Base-by-base conservation (phyloP, 2,888 invertebrate genomes). In the Metacarcinus magister region DNA sequence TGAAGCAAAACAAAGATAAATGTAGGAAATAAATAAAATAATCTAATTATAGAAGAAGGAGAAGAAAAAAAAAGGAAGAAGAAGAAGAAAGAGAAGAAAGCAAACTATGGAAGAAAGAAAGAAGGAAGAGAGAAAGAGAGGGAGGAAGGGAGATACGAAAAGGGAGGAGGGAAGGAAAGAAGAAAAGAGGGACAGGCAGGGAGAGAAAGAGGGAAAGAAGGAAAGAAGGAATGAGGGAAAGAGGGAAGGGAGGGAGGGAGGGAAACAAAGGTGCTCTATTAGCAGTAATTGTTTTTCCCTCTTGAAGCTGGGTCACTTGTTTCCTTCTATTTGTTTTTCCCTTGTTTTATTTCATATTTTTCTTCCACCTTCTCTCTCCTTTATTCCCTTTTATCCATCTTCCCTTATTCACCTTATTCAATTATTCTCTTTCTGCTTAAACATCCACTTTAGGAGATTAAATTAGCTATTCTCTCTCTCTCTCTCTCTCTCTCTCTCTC, bases 401-500 rank as follows among this genome's bases (percentile, higher is more conserved):
- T 10, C 16, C 54, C 16, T 10, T 48, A 4, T 48, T 10, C 16
- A 2, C 16, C 2, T 7, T 10, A 13, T 10, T 54, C 54, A 13
- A 2, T 67, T 1, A 23, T n/a, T n/a, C 67, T 1, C n/a, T n/a
- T 2, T n/a, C 23, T 67, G 2, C n/a, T 67, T 67, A n/a, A 5
- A 67, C 7, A 67, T 67, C n/a, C 7, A 2, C 2, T 67, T 2
- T n/a, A 7, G 5, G n/a, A 54, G 5, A 23, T 23, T 67, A 4
- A 23, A 1, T 67, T 23, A 23, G 0, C n/a, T 23, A 16, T 23
- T 67, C 91, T 91, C 46, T 91, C 91, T 91, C 44, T 46, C 91
- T 91, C 91, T 91, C 91, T 91, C 46, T 90, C 44, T 44, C 91
- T n/a, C 46, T 44, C 46, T 13, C 91, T n/a, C 46, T n/a, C n/a